phyloP scores from a whole-genome alignment of 2,888 invertebrate species.

The Plagiodera versicolora region DNA sequence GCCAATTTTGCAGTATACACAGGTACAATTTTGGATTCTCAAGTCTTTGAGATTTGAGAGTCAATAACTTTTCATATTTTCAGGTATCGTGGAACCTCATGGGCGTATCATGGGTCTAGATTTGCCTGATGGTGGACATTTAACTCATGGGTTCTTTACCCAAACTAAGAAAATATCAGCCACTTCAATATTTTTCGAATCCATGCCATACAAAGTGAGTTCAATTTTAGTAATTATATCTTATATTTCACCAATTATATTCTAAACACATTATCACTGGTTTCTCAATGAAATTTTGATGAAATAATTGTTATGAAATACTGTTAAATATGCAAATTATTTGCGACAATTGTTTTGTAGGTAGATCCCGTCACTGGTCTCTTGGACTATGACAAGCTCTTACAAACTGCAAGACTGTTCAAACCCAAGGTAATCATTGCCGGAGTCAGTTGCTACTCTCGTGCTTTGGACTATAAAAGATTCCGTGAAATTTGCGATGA shows the following conservation, averaged over 20 bases:
- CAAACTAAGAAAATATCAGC: conserved; percentile 90
- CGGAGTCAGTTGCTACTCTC: conserved; percentile 91
- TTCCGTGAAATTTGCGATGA: conserved; percentile 84
- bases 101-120: conserved; percentile 97
- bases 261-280: too few species aligned
- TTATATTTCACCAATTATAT: neutral
- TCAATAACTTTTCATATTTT: too few species aligned
- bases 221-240: too few species aligned
- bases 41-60: conserved; percentile 17
- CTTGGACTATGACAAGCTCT: conserved; percentile 90
- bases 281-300: too few species aligned
- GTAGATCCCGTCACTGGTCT: conserved; percentile 77
- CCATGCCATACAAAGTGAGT: conserved; percentile 91
- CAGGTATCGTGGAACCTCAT: conserved; percentile 77
- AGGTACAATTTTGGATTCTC: conserved; percentile 52
- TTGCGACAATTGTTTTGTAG: conserved; percentile 46
- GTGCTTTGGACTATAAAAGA: conserved; percentile 86
- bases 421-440: conserved; percentile 93
- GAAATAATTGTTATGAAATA: too few species aligned
- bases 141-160: conserved; percentile 92
- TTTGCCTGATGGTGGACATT: conserved; percentile 95
- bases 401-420: conserved; percentile 80
- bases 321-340: too few species aligned
- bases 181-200: conserved; percentile 96
- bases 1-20: conserved; percentile 98